phyloP scores from a whole-genome alignment of 2,797 vertebrate species.

The Anabacerthia variegaticeps region DNA sequence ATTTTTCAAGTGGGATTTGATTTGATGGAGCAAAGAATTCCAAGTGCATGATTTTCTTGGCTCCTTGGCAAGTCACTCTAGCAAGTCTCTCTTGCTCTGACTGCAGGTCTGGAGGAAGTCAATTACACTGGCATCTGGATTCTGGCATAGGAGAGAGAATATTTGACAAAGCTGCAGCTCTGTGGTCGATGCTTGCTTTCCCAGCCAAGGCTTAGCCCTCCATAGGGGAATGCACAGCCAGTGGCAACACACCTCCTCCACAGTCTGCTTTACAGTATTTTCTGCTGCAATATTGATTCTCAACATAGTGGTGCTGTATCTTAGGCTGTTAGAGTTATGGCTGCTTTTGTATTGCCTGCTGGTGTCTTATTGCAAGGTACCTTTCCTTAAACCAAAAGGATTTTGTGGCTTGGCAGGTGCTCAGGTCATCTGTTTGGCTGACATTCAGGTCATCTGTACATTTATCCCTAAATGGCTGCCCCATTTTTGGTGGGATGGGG shows the following conservation, averaged over 20 bases:
- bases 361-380: not conserved
- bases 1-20: not conserved
- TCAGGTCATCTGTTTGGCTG: not conserved
- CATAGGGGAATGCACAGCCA: rapidly evolving
- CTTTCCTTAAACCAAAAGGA: not conserved
- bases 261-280: not conserved
- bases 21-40: not conserved
- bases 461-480: not conserved
- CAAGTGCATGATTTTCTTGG: not conserved
- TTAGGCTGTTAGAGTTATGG: not conserved
- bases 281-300: not conserved
- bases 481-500: not conserved
- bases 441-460: no score
- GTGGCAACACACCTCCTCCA: not conserved
- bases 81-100: not conserved
- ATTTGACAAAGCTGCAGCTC: not conserved
- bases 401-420: not conserved
- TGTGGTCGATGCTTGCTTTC: not conserved
- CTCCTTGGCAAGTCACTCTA: not conserved
- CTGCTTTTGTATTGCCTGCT: not conserved
- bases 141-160: not conserved
- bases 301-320: not conserved
- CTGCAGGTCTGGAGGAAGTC: not conserved
- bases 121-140: not conserved
- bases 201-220: not conserved